phyloP scores from a whole-genome alignment of 2,888 invertebrate genomes.

The Rhaphigaster nebulosa region DNA sequence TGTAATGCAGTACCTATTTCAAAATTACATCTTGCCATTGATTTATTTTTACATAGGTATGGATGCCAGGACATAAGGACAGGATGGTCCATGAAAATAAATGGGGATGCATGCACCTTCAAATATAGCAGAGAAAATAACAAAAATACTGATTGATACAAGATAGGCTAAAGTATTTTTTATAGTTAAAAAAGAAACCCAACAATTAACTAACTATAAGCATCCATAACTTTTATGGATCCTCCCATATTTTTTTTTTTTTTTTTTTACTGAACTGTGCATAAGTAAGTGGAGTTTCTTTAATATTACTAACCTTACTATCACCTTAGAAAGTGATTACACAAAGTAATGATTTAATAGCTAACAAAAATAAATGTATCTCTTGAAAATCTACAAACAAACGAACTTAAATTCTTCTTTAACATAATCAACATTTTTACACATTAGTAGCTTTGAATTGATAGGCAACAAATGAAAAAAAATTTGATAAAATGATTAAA shows the following conservation, averaged over 20 bases:
- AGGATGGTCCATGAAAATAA: not conserved
- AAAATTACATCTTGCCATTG: not conserved
- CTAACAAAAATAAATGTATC: not conserved
- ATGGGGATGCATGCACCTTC: not conserved
- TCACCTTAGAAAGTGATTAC: not conserved
- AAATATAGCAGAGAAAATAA: not conserved
- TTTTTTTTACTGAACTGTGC: not conserved
- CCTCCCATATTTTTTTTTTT: not conserved
- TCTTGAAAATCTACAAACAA: not conserved
- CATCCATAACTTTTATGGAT: not conserved
- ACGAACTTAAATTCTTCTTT: not conserved
- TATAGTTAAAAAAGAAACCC: not conserved
- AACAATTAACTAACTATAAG: not conserved
- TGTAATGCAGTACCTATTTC: not conserved
- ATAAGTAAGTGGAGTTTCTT: not conserved
- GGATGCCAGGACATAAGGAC: not conserved
- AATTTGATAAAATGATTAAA: not conserved
- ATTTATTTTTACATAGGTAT: not conserved
- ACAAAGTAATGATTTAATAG: not conserved
- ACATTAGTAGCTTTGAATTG: not conserved
- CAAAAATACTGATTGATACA: not conserved
- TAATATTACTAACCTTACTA: not conserved
- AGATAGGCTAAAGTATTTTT: not conserved
- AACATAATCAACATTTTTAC: not conserved
- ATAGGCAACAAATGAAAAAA: not conserved